These are phyloP conservation scores for Eufriesea mexicana DNA, from an alignment of 1,140 invertebrate genomes.

Conservation along the genomic window DNA sequence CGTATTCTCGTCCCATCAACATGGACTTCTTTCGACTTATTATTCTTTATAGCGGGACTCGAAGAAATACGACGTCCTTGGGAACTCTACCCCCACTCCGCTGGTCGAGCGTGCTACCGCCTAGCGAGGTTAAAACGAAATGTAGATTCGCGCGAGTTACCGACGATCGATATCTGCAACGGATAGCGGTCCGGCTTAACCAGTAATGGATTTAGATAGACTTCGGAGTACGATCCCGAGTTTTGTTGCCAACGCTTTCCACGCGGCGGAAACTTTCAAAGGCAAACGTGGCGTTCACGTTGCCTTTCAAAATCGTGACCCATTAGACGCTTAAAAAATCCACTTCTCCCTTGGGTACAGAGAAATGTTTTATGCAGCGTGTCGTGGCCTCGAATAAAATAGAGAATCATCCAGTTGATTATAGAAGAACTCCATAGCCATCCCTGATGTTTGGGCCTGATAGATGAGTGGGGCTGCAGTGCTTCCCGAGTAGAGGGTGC, in stretches of 20 bases:
- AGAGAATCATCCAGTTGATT: not conserved
- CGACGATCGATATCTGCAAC: constrained; percentile 13
- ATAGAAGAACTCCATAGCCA: too few relatives aligned
- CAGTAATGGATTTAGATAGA: constrained; percentile 39
- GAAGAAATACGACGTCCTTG: not conserved
- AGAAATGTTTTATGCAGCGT: not conserved
- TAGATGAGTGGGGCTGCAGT: too few relatives aligned
- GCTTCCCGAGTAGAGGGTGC: too few relatives aligned
- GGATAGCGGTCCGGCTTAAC: constrained; percentile 3
- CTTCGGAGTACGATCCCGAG: constrained; percentile 19
- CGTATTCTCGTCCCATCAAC: not conserved
- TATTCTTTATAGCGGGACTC: not conserved
- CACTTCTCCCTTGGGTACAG: not conserved
- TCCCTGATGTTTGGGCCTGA: too few relatives aligned
- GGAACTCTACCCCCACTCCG: not conserved
- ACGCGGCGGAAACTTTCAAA: not conserved
- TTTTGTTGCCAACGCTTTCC: constrained; percentile 15
- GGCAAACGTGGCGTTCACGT: not conserved
- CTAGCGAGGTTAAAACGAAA: constrained; percentile 2
- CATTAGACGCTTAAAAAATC: not conserved
- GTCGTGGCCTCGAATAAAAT: not conserved
- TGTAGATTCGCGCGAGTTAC: constrained; percentile 25
- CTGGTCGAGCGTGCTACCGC: not conserved
- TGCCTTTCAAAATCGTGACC: constrained; percentile 1
- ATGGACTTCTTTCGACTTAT: not conserved